A percentile compares a stretch with the other conserved stretches of the same genome.
phyloP scores from a whole-genome alignment of 1,140 invertebrate species.

The Brachionus angularis region DNA sequence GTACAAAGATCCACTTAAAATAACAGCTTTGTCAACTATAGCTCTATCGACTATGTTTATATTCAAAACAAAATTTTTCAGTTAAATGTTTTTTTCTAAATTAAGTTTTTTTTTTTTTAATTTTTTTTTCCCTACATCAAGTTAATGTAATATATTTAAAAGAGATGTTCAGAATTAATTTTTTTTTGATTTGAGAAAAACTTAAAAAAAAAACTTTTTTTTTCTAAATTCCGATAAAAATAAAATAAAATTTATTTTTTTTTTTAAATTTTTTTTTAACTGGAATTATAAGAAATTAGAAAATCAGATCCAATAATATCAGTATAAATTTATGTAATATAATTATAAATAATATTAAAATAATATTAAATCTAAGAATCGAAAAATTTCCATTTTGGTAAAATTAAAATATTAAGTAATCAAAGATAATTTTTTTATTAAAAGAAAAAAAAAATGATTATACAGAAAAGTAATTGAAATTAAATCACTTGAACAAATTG shows the following conservation, averaged over 20 bases:
- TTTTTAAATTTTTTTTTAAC: neutral
- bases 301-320: neutral
- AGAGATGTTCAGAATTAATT: too few relatives aligned
- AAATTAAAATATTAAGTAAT: too few relatives aligned
- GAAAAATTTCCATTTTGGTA: too few relatives aligned
- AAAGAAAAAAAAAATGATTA: too few relatives aligned
- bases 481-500: too few relatives aligned
- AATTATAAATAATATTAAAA: neutral
- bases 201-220: conserved; percentile 5
- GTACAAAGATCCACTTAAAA: conserved; percentile 18
- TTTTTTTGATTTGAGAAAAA: too few relatives aligned
- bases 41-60: neutral
- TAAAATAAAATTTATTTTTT: neutral
- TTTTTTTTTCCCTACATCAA: neutral
- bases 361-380: too few relatives aligned
- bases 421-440: too few relatives aligned
- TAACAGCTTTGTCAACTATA: conserved; percentile 3
- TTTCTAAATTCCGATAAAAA: neutral
- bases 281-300: neutral
- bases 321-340: neutral
- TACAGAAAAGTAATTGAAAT: too few relatives aligned
- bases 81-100: neutral
- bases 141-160: conserved; percentile 28
- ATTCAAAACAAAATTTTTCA: conserved; percentile 31
- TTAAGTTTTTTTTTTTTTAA: neutral